A percentile compares a stretch with the other conserved stretches of the same genome.
Conservation (phyloP, 2,797 vertebrate species). For the Pseudochaenichthys georgianus region DNA sequence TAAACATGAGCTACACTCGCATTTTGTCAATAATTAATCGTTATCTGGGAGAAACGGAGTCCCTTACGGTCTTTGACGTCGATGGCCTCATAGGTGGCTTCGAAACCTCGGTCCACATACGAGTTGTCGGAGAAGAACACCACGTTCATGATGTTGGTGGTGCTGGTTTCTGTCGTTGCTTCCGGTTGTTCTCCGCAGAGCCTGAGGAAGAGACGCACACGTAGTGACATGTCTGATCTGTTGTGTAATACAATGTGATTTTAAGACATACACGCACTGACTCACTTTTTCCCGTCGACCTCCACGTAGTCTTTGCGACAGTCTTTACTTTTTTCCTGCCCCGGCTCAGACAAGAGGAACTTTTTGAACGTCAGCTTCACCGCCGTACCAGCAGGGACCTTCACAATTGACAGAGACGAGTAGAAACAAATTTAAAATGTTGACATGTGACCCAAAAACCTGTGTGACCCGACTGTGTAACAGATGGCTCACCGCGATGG, state of each 20-base stretch:
- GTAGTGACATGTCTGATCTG: background rate
- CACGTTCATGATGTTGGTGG: constrained; percentile 82
- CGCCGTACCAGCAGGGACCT: constrained; percentile 85
- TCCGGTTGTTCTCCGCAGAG: constrained; percentile 85
- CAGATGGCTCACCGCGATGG: constrained; percentile 86
- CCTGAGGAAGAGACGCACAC: constrained; percentile 73
- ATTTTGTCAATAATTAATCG: background rate
- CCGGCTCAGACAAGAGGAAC: constrained; percentile 87
- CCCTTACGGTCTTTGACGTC: constrained; percentile 90
- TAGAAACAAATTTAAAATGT: background rate
- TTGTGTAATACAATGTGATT: background rate
- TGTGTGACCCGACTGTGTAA: background rate
- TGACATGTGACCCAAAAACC: background rate
- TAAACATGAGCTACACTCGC: background rate
- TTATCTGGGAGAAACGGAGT: background rate
- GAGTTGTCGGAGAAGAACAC: constrained; percentile 88
- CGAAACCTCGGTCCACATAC: constrained; percentile 91
- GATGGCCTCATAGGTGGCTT: constrained; percentile 85
- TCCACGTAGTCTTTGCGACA: constrained; percentile 92
- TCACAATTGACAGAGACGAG: constrained; percentile 11
- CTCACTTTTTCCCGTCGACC: constrained; percentile 87
- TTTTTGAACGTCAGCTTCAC: constrained; percentile 90
- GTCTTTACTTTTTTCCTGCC: background rate
- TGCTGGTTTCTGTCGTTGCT: constrained; percentile 78
- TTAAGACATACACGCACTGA: background rate